phyloP scores from a whole-genome alignment of 2,113 vertebrate genomes.

The Myocastor coypus region DNA sequence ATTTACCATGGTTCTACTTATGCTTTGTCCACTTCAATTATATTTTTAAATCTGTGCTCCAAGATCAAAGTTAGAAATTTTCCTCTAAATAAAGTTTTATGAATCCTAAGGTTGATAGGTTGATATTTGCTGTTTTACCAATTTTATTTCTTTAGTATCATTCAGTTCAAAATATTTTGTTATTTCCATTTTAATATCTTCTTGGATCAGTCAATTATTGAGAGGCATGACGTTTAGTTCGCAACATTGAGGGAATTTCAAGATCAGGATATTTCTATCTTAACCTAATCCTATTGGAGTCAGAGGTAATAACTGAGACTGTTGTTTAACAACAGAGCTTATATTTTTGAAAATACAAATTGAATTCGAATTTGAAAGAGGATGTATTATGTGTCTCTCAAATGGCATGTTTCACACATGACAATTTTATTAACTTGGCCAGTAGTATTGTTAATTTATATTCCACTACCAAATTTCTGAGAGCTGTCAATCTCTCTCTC shows the following conservation, averaged over 20 bases:
- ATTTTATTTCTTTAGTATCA: background rate
- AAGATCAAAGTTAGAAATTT: background rate
- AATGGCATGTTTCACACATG: no score
- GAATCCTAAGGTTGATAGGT: background rate
- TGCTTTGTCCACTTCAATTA: background rate
- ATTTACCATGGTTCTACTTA: background rate
- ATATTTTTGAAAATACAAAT: background rate
- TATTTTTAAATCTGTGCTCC: background rate
- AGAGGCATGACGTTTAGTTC: background rate
- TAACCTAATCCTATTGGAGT: background rate
- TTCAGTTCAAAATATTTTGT: background rate
- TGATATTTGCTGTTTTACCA: background rate
- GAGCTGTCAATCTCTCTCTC: no score
- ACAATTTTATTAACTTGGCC: background rate
- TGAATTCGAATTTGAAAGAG: background rate
- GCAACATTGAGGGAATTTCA: background rate
- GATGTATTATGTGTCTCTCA: background rate
- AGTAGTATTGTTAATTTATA: background rate
- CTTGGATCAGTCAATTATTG: background rate
- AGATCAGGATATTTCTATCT: background rate
- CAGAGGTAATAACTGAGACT: background rate
- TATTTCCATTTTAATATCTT: background rate
- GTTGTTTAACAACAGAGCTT: background rate
- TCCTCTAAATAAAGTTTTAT: background rate
- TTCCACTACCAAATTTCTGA: background rate